These are phyloP conservation scores for Ceratothoa steindachneri DNA, from an alignment of 2,888 invertebrate genomes.

Conservation along the genomic window DNA sequence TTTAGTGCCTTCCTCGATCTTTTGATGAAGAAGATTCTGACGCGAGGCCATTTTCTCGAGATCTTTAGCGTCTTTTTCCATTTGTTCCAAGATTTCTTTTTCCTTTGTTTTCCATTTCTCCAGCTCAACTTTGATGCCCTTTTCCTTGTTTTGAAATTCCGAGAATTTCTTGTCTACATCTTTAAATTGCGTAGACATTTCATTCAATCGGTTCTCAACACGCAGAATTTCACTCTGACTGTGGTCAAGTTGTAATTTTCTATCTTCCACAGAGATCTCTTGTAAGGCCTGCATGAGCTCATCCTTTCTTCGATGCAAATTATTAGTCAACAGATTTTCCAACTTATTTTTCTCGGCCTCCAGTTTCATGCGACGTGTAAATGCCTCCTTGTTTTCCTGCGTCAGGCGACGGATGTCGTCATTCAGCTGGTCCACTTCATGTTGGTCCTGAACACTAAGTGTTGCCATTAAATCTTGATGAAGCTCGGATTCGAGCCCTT, in stretches of 20 bases:
- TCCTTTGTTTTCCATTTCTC: constrained; percentile 69
- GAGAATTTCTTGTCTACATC: constrained; percentile 74
- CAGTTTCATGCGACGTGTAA: constrained; percentile 87
- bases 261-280: constrained; percentile 91
- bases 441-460: constrained; percentile 67
- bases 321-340: constrained; percentile 92
- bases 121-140: constrained; percentile 61
- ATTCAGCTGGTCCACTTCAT: constrained; percentile 84
- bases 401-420: constrained; percentile 89
- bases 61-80: constrained; percentile 92
- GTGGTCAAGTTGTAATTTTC: constrained; percentile 80
- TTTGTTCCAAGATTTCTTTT: constrained; percentile 62
- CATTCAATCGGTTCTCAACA: constrained; percentile 73
- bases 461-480: constrained; percentile 65
- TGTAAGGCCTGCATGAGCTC: constrained; percentile 82
- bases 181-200: constrained; percentile 74
- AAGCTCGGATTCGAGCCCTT: constrained; percentile 86
- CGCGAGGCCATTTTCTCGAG: constrained; percentile 93
- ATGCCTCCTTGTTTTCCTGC: constrained; percentile 91
- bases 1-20: constrained; percentile 88
- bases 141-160: constrained; percentile 62
- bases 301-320: constrained; percentile 84
- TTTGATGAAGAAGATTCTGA: constrained; percentile 84
- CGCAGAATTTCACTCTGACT: constrained; percentile 73
- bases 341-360: constrained; percentile 96